Evolutionary conservation across 2,113 vertebrate genomes (phyloP).

Genomic region (Hemiprocne comata): DNA sequence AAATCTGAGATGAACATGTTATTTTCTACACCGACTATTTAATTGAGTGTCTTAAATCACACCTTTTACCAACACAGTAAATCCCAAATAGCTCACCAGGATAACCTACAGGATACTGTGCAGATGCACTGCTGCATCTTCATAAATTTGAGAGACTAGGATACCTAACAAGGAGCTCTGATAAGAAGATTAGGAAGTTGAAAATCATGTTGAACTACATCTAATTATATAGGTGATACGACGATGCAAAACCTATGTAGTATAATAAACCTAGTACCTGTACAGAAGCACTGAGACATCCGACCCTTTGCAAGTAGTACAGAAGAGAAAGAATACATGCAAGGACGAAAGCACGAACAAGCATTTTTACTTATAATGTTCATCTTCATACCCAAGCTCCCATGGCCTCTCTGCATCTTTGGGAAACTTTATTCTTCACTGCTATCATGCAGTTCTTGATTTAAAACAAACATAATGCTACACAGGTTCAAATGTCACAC

Average conservation of each 20-base stretch:
- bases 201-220: background rate
- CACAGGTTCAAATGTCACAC: background rate
- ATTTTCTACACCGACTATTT: background rate
- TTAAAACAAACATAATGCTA: background rate
- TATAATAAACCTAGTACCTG: background rate
- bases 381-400: background rate
- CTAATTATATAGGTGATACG: background rate
- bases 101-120: background rate
- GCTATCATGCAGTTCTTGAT: background rate
- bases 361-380: background rate
- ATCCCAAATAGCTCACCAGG: background rate
- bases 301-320: rapidly evolving
- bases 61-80: background rate
- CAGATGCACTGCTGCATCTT: background rate
- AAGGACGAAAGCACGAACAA: background rate
- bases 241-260: background rate
- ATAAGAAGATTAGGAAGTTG: background rate
- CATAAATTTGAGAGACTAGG: background rate
- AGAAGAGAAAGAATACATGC: background rate
- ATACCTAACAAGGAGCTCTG: background rate
- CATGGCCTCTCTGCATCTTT: background rate
- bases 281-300: background rate
- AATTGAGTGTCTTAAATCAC: background rate
- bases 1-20: background rate
- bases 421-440: background rate